These are phyloP conservation scores for Chitala chitala DNA, from an alignment of 2,113 vertebrate species.

Conservation along the genomic window DNA sequence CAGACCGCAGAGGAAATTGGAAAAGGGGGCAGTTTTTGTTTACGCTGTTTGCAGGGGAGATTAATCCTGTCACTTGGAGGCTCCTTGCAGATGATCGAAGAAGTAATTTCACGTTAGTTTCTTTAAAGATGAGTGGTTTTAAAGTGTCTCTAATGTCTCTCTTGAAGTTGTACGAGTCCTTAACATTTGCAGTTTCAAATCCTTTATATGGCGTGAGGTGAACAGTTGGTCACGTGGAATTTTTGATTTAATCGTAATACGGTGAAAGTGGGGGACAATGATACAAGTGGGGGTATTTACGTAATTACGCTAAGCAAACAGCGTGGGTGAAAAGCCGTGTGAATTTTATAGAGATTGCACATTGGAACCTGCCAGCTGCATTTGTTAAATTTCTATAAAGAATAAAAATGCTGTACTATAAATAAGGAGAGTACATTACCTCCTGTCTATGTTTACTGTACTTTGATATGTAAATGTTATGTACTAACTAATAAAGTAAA, in stretches of 20 bases:
- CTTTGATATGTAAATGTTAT: slow-evolving; percentile 82
- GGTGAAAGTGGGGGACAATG: neutral
- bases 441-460: slow-evolving; percentile 85
- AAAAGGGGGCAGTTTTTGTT: neutral
- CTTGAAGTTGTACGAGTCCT: too few species aligned
- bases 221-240: slow-evolving; percentile 11
- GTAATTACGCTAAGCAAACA: too few species aligned
- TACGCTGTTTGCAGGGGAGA: neutral
- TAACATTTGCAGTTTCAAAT: neutral
- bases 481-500: slow-evolving; percentile 83
- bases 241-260: slow-evolving; percentile 20
- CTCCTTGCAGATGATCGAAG: neutral
- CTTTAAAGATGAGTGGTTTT: slow-evolving; percentile 8
- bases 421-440: slow-evolving; percentile 68
- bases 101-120: neutral
- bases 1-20: neutral
- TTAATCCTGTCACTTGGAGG: neutral
- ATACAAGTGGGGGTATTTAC: slow-evolving; percentile 5
- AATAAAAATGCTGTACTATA: slow-evolving; percentile 84
- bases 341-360: slow-evolving; percentile 30
- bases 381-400: slow-evolving; percentile 68
- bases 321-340: neutral
- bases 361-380: slow-evolving; percentile 68
- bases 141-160: too few species aligned
- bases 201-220: slow-evolving; percentile 5